A percentile compares a stretch with the other conserved stretches of the same genome.
These are phyloP conservation scores for Plecturocebus donacophilus DNA, from an alignment of 2,113 vertebrate genomes.

Conservation along the genomic window DNA sequence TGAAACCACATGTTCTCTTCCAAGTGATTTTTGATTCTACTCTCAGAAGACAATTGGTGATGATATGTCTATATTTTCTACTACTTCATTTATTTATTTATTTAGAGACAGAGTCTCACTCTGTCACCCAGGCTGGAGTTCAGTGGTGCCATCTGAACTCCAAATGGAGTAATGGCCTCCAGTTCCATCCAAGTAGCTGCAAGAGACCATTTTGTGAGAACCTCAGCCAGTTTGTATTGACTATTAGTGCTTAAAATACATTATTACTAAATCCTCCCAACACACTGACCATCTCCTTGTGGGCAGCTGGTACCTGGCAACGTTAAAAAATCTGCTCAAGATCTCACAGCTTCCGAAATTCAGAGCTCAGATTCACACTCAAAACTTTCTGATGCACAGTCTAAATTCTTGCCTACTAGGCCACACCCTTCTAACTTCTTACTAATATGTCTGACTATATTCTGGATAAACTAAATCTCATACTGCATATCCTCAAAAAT, in stretches of 20 bases:
- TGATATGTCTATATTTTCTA: too few species aligned
- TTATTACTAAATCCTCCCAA: not conserved
- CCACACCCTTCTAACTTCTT: not conserved
- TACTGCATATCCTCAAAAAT: not conserved
- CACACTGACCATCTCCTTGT: not conserved
- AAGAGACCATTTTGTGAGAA: too few species aligned
- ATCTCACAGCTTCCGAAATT: not conserved
- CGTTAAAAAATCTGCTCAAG: not conserved
- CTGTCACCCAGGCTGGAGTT: too few species aligned
- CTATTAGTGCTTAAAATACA: not conserved
- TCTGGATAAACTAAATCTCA: not conserved
- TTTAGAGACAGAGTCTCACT: too few species aligned
- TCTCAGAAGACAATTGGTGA: too few species aligned
- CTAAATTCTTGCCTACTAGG: not conserved
- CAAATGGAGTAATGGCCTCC: too few species aligned
- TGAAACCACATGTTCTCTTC: too few species aligned
- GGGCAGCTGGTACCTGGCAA: not conserved
- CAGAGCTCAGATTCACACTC: not conserved
- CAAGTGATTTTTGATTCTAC: too few species aligned
- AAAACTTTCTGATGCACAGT: not conserved
- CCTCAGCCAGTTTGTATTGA: not conserved
- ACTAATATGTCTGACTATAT: not conserved
- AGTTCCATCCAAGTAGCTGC: too few species aligned
- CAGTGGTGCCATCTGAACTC: too few species aligned
- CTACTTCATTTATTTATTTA: too few species aligned